Evolutionary conservation across 2,113 vertebrate species (phyloP).

Genomic region (Cyphomyrus discorhynchus): DNA sequence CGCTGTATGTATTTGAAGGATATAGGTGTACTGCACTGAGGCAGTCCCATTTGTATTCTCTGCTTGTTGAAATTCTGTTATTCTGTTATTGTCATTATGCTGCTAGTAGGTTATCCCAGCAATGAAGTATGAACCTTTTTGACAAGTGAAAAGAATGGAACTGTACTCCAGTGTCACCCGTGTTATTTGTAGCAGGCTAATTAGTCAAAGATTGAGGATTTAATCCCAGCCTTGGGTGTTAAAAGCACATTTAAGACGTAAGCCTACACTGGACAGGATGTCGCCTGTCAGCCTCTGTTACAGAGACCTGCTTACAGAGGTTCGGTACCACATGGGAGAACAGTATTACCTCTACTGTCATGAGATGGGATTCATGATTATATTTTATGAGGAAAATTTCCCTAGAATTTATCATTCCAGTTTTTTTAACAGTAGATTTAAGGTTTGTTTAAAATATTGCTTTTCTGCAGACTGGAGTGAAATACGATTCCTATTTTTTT

Average conservation of each 20-base stretch:
- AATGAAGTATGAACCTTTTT: background rate
- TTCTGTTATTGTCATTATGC: background rate
- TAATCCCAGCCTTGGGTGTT: constrained; percentile 6
- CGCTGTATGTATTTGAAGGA: background rate
- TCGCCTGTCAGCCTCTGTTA: background rate
- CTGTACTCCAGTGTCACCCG: background rate
- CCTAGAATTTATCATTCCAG: background rate
- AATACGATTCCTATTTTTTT: background rate
- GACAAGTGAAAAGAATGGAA: background rate
- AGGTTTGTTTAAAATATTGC: constrained; percentile 1
- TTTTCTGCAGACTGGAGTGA: background rate
- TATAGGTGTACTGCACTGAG: background rate
- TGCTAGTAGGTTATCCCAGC: background rate
- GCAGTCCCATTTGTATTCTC: background rate
- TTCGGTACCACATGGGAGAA: background rate
- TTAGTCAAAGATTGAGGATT: background rate
- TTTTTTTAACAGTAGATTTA: background rate
- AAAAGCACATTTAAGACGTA: background rate
- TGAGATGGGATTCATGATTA: background rate
- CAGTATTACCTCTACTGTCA: background rate
- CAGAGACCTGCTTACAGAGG: background rate
- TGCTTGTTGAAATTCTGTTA: background rate
- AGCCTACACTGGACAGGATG: background rate
- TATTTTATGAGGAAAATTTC: background rate
- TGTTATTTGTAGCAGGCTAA: background rate